Evolutionary conservation across 2,113 vertebrate species (phyloP).

Genomic region (Pelmatolapia mariae): DNA sequence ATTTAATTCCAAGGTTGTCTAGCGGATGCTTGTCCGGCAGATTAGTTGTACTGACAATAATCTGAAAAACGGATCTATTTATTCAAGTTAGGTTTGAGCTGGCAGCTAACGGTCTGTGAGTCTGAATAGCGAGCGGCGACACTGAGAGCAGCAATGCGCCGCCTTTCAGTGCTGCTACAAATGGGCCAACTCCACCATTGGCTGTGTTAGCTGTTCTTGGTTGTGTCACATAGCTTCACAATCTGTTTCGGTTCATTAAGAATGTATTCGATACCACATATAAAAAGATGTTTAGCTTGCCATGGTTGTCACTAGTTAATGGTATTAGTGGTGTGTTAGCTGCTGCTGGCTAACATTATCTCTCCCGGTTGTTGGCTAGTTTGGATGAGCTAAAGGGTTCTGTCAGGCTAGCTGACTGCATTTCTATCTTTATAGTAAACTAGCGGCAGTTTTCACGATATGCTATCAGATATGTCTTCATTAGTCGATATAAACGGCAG

Average conservation of each 20-base stretch:
- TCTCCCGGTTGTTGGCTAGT: constrained; percentile 30
- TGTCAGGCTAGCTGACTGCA: neutral
- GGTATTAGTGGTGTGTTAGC: neutral
- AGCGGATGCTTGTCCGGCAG: neutral
- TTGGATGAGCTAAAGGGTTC: constrained; percentile 1
- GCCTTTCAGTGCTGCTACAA: constrained; percentile 5
- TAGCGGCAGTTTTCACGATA: neutral
- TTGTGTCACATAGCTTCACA: neutral
- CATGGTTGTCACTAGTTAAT: neutral
- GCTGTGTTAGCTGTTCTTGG: neutral
- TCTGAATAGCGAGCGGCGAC: constrained; percentile 30
- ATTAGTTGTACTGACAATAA: neutral
- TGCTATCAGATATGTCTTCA: fast-evolving
- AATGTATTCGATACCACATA: neutral
- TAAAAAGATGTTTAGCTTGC: neutral
- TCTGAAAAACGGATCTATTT: neutral
- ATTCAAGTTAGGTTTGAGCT: neutral
- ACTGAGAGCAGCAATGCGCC: constrained; percentile 46
- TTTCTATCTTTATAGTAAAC: neutral
- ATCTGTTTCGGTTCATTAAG: neutral
- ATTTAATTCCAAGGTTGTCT: neutral
- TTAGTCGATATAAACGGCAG: fast-evolving
- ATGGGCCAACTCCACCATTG: constrained; percentile 15
- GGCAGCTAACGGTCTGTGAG: constrained; percentile 27
- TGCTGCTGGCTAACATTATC: neutral